Evolutionary conservation across 1,140 invertebrate species (phyloP), one percentile per base, ranked within the genome.

Genomic region (Eumeta japonica): DNA sequence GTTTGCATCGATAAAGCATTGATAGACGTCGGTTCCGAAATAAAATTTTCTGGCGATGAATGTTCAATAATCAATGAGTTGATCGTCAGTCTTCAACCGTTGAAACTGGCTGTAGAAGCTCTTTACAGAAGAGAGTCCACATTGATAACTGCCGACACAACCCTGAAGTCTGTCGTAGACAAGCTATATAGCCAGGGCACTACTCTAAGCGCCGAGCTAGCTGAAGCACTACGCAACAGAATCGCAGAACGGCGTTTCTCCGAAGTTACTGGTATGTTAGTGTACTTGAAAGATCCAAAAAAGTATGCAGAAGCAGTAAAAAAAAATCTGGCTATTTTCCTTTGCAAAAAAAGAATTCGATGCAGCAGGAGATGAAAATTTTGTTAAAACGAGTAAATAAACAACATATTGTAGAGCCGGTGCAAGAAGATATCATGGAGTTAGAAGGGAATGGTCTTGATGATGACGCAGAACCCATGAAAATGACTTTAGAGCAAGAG

Each of bases 111-210:
- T 20, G 37, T 50, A 36, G 41, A 51, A 20, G 45, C 42, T 36
- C 16, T 51, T 19, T 51, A 45, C 38, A 49, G 41, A 34, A 41
- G 35, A 49, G 49, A 55, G 35, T 36, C 46, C 13, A 55, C 40
- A 16, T 40, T 52, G 10, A 35, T 52, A 24, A 52, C 37, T 16
- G 36, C 41, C 16, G 49, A 52, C 10, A 34, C n/a, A n/a, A n/a
- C n/a, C n/a, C n/a, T n/a, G n/a, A 24, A 24, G n/a, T 24, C n/a
- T 24, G 20, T 24, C 20, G 7, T 24, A 24, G 20, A 24, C 20
- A 24, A 24, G n/a, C 20, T 24, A 24, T 7, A 24, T 7, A 7
- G 7, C 20, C 20, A 24, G 20, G 20, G n/a, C 20, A 24, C 20
- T 7, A 24, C n/a, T 24, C n/a, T 24, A 24, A 24, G 20, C n/a